Evolutionary conservation across 2,888 invertebrate genomes (phyloP).

Genomic region (Drosophila cognata): DNA sequence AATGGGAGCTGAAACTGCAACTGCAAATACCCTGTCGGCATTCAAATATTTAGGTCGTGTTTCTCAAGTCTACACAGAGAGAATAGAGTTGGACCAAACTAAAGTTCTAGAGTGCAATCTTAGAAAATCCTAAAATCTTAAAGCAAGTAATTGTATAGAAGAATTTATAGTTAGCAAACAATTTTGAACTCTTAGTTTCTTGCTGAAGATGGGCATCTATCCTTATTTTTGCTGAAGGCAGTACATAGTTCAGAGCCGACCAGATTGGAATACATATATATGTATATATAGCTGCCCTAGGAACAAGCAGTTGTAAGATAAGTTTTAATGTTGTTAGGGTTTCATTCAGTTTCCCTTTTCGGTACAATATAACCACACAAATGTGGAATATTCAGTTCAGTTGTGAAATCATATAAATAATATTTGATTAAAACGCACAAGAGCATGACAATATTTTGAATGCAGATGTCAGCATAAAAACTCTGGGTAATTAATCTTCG

Average conservation of each 20-base stretch:
- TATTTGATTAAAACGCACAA: neutral
- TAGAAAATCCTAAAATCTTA: neutral
- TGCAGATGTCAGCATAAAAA: neutral
- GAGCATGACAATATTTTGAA: neutral
- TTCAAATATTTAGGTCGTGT: neutral
- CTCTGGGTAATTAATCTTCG: neutral
- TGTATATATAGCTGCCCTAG: neutral
- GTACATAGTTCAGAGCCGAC: fast-evolving
- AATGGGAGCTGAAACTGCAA: neutral
- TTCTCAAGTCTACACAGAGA: neutral
- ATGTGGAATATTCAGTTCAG: neutral
- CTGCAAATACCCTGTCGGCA: slow-evolving; percentile 17
- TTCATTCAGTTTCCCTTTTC: neutral
- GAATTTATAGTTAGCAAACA: neutral
- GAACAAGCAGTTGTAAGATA: neutral
- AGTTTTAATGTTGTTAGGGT: neutral
- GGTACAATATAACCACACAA: neutral
- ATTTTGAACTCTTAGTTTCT: neutral
- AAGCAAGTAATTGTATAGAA: fast-evolving
- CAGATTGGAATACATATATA: neutral
- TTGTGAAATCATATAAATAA: neutral
- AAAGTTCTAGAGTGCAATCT: neutral
- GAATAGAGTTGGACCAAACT: neutral
- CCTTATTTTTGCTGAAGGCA: neutral
- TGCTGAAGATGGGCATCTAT: neutral